phyloP scores from a whole-genome alignment of 2,888 invertebrate genomes.

The Piscicola geometra region DNA sequence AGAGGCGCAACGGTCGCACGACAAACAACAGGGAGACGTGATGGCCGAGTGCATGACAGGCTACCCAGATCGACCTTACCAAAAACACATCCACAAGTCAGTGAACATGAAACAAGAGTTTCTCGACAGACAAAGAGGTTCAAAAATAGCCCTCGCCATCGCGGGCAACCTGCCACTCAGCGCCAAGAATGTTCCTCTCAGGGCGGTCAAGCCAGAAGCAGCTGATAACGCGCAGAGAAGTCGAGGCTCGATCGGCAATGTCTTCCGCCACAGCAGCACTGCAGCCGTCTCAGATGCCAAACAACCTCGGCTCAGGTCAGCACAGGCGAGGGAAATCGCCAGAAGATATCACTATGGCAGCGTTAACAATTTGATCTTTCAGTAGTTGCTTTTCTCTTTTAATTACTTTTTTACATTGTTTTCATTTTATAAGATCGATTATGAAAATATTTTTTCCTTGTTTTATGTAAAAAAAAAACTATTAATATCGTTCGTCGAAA shows the following conservation, averaged over 20 bases:
- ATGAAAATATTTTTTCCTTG: conserved; percentile 21
- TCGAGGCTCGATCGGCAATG: conserved; percentile 34
- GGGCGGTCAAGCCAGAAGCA: conserved; percentile 42
- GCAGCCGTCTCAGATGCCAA: background rate
- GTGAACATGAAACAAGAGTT: conserved; percentile 35
- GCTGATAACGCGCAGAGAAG: conserved; percentile 38
- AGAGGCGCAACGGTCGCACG: conserved; percentile 40
- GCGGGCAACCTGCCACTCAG: conserved; percentile 24
- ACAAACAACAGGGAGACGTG: conserved; percentile 41
- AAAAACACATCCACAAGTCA: conserved; percentile 38
- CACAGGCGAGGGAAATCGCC: conserved; percentile 35
- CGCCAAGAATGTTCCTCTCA: conserved; percentile 12
- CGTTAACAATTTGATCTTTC: conserved; percentile 28
- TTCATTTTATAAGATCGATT: background rate
- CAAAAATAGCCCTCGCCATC: conserved; percentile 27
- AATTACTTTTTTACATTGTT: background rate
- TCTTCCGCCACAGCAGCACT: background rate
- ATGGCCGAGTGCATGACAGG: conserved; percentile 43
- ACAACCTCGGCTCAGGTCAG: conserved; percentile 30
- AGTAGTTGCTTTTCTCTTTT: background rate
- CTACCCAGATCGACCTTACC: conserved; percentile 39
- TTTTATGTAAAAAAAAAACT: background rate
- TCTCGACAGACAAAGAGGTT: conserved; percentile 36
- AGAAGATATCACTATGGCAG: conserved; percentile 34
- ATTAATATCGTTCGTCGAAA: background rate